Evolutionary conservation across 2,797 vertebrate genomes (phyloP).

Genomic region (Protonibea diacanthus): DNA sequence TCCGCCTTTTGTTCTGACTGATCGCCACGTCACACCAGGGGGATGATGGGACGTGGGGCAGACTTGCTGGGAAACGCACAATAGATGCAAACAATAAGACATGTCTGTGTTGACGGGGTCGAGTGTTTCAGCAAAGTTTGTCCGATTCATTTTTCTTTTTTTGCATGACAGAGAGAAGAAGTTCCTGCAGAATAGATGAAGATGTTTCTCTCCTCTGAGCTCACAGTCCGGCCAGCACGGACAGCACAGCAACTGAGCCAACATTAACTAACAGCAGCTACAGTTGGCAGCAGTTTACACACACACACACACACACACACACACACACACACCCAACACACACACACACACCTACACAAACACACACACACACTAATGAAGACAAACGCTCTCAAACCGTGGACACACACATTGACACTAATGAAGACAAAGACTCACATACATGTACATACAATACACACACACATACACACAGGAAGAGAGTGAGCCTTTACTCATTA

Average conservation of each 20-base stretch:
- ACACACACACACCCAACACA: not conserved
- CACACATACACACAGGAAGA: not conserved
- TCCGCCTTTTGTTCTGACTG: conserved; percentile 54
- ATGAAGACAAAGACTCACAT: conserved; percentile 9
- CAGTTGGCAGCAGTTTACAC: too few species aligned
- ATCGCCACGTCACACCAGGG: conserved; percentile 39
- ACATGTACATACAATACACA: not conserved
- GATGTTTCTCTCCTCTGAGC: too few species aligned
- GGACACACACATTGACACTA: not conserved
- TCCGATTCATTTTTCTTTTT: too few species aligned
- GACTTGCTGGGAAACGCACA: not conserved
- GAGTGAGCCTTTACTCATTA: not conserved
- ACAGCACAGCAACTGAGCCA: too few species aligned
- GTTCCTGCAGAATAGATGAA: too few species aligned
- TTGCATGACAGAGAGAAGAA: too few species aligned
- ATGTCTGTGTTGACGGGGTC: not conserved
- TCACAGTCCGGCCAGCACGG: too few species aligned
- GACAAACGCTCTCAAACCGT: not conserved
- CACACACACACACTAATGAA: not conserved
- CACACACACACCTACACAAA: not conserved
- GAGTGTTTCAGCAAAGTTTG: not conserved
- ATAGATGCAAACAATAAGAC: conserved; percentile 17
- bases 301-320: too few species aligned
- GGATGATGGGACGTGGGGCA: conserved; percentile 34
- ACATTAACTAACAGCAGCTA: too few species aligned